phyloP scores from a whole-genome alignment of 2,797 vertebrate species.

The Geotrypetes seraphini region DNA sequence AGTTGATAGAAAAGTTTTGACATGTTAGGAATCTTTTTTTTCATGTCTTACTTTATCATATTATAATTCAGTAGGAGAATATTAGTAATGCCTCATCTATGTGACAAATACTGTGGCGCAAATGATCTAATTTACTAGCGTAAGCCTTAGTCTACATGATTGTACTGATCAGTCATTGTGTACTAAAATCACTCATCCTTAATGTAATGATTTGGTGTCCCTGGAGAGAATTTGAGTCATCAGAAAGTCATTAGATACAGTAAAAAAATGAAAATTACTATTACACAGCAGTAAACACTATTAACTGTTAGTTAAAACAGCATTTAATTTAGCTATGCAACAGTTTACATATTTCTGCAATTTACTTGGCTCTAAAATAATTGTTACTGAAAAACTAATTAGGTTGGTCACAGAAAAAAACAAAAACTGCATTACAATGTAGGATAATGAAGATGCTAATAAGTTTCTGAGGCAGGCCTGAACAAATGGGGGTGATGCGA shows the following conservation, averaged over 20 bases:
- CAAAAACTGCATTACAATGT: background rate
- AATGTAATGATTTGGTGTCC: conserved; percentile 72
- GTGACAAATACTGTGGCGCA: conserved; percentile 54
- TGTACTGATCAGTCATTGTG: conserved; percentile 65
- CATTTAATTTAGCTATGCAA: conserved; percentile 69
- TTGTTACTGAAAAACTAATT: conserved; percentile 44
- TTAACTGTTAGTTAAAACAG: conserved; percentile 76
- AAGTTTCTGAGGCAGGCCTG: conserved; percentile 1
- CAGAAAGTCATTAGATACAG: conserved; percentile 77
- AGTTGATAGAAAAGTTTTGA: conserved; percentile 18
- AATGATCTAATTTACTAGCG: conserved; percentile 65
- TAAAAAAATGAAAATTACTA: conserved; percentile 78
- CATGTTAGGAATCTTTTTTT: conserved; percentile 35
- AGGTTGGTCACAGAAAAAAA: conserved; percentile 24
- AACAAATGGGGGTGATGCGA: too few species aligned
- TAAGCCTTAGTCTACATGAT: conserved; percentile 56
- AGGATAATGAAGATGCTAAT: background rate
- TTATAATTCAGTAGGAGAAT: conserved; percentile 40
- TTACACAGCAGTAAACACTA: conserved; percentile 73
- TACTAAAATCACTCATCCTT: conserved; percentile 76
- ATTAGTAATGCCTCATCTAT: too few species aligned
- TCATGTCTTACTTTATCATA: conserved; percentile 45
- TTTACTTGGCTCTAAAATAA: conserved; percentile 54
- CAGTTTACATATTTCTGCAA: conserved; percentile 58
- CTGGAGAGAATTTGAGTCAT: conserved; percentile 73